Evolutionary conservation across 2,888 invertebrate species (phyloP), one percentile per base, ranked within the genome.

Genomic region (Euproctis similis): DNA sequence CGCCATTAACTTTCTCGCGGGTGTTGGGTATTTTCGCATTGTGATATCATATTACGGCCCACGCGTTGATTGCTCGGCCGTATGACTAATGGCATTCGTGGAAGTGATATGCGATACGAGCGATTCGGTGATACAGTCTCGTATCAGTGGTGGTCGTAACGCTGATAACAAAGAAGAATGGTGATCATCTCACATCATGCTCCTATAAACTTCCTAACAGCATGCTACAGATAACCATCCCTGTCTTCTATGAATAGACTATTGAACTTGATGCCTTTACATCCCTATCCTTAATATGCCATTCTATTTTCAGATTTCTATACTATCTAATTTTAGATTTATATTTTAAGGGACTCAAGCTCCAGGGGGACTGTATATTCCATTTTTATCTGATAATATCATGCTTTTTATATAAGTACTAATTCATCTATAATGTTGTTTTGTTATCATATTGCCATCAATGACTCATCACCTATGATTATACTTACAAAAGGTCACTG

Each of bases 1-100:
- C 85, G 85, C 85, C 85, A 85, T 85, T 85, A 85, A 84, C 85
- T 85, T 85, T 85, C 85, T 85, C 85, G 85, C 85, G 85, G 77
- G 77, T 82, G 84, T 80, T 84, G 84, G 77, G 76, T 85, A 85
- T 85, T 85, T 85, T 85, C 80, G 85, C 85, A 82, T 85, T 85
- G 85, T 85, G 85, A 85, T 85, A 85, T 85, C 85, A 85, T 85
- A 77, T 85, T 84, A 84, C 85, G 72, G 76, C 85, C 85, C 84
- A 85, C 85, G 85, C 85, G 77, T 75, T 65, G 72, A 75, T 68
- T 75, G 72, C 59, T 74, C 70, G 66, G 62, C 65, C 63, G 75
- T 75, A 82, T 85, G 85, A 85, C 78, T 85, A 85, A 85, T 84
- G 78, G 71, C 59, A 67, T 82, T 81, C 81, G 65, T 75, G 71